A percentile compares a stretch with the other conserved stretches of the same genome.
Evolutionary conservation across 2,113 vertebrate genomes (phyloP).

Genomic region (Melanocharis versteri): DNA sequence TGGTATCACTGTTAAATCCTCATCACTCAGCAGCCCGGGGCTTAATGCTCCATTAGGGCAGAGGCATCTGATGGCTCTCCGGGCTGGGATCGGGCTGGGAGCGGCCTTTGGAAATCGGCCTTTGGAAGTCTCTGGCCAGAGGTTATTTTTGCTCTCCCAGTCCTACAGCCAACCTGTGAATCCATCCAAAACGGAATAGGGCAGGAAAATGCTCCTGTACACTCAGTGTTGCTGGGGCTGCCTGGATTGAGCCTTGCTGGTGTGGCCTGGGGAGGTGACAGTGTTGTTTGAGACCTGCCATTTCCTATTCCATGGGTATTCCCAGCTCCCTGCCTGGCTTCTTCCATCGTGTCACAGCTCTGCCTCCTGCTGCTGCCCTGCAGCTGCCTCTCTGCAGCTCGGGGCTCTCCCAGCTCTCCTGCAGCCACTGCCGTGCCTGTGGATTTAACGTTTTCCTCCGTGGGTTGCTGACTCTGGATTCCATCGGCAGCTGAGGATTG

Average conservation of each 20-base stretch:
- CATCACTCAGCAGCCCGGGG: slow-evolving; percentile 27
- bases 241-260: background rate
- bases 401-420: background rate
- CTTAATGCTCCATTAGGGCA: slow-evolving; percentile 61
- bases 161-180: background rate
- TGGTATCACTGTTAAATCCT: slow-evolving; percentile 53
- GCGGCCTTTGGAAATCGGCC: background rate
- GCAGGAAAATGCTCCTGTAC: rapidly evolving
- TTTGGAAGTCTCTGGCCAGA: background rate
- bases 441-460: background rate
- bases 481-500: background rate
- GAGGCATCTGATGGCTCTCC: slow-evolving; percentile 10
- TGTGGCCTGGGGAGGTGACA: background rate
- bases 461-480: background rate
- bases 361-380: background rate
- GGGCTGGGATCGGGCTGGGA: background rate
- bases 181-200: background rate
- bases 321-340: background rate
- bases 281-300: background rate
- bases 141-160: background rate
- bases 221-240: rapidly evolving
- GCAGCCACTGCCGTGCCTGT: background rate
- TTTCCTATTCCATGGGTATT: background rate
- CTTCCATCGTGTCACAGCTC: rapidly evolving
- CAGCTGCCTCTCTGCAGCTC: background rate